A percentile compares a stretch with the other conserved stretches of the same genome.
Evolutionary conservation across 2,888 invertebrate genomes (phyloP).

Genomic region (Ophion costatus): DNA sequence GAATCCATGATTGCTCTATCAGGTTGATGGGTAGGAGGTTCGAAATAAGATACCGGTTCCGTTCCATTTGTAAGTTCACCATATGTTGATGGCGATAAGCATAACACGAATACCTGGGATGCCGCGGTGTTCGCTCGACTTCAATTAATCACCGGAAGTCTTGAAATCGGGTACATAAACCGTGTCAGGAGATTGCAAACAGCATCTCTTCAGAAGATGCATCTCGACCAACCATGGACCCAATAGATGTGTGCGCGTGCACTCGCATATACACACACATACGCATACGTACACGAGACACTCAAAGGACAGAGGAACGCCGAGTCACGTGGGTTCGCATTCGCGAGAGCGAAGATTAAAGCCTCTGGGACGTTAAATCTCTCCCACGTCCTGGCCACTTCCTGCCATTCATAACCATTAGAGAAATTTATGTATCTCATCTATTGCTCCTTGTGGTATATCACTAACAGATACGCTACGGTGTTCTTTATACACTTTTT

Average conservation of each 20-base stretch:
- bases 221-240: constrained; percentile 27
- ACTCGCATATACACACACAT: constrained; percentile 2
- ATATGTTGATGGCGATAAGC: background rate
- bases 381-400: constrained; percentile 65
- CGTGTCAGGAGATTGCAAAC: constrained; percentile 45
- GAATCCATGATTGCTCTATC: no score
- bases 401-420: constrained; percentile 69
- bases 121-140: constrained; percentile 3
- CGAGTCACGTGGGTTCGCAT: constrained; percentile 53
- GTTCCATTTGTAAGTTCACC: background rate
- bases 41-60: background rate
- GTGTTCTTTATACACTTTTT: constrained; percentile 31
- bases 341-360: constrained; percentile 56
- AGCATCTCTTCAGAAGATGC: constrained; percentile 27
- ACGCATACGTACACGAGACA: background rate
- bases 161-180: constrained; percentile 24
- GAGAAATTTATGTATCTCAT: constrained; percentile 65
- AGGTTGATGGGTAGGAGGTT: background rate
- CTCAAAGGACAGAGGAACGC: constrained; percentile 42
- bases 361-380: constrained; percentile 61
- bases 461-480: constrained; percentile 46
- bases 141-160: constrained; percentile 45
- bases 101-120: constrained; percentile 7
- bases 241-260: constrained; percentile 6
- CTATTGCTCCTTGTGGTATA: constrained; percentile 61